Evolutionary conservation across 2,113 vertebrate genomes (phyloP), one percentile per base, ranked within the genome.

Genomic region (Marmota flaviventris): DNA sequence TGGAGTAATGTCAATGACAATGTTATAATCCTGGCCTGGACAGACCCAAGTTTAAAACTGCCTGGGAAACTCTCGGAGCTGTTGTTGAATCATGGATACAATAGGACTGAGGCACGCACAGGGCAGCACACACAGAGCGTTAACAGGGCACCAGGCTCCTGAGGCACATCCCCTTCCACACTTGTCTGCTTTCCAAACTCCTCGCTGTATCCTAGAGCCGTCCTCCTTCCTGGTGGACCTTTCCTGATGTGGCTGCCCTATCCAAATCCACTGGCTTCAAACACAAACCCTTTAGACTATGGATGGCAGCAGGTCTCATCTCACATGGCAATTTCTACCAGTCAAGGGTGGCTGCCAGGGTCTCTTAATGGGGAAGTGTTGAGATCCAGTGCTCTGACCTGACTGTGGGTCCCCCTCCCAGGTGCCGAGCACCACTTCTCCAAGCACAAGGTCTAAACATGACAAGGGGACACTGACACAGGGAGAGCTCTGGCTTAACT

Each of bases 201-300:
- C 14, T 34, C 24, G 0, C 16, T 65, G 42, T 65, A n/a, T 72
- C 65, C n/a, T 2, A 3, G 24, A 0, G 4, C 42, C 42, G 24
- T 18, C 56, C 48, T 25, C 77, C 4, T 27, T 13, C 58, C 45
- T 45, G 25, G 67, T 6, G 20, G 25, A 16, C 20, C 16, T 58
- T 20, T 72, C n/a, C 34, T 20, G 4, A 2, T 16, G 5, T 32
- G 42, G 73, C 20, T 39, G 25, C 12, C 16, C 2, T 0, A 0
- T 22, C 14, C 61, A 63, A 29, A 6, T 17, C 39, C 45, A 2
- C 20, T 82, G 42, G 37, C 10, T 58, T 51, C 77, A 48, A 18
- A 3, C 0, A 1, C 63, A 78, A 16, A 70, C 7, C 51, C 8
- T 27, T 37, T 5, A 22, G 14, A 18, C 20, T 5, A 22, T 25